A percentile compares a stretch with the other conserved stretches of the same genome.
Evolutionary conservation across 2,888 invertebrate genomes (phyloP).

Genomic region (Pyralis farinalis): DNA sequence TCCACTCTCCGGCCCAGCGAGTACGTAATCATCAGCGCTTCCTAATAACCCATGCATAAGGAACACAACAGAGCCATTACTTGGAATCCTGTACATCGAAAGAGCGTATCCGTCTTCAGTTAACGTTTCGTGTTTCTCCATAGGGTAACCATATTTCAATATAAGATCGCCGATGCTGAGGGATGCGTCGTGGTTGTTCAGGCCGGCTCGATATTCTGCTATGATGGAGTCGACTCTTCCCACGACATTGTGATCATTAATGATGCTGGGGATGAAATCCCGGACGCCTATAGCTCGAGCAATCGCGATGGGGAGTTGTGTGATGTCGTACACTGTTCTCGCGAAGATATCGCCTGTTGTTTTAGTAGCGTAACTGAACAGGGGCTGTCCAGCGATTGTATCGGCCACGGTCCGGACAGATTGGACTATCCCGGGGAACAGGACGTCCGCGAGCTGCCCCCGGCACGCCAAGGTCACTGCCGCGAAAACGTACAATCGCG

Average conservation of each 20-base stretch:
- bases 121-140: constrained; percentile 22
- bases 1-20: constrained; percentile 45
- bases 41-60: constrained; percentile 59
- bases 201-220: neutral
- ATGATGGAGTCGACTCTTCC: neutral
- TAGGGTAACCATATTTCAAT: neutral
- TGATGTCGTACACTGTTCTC: neutral
- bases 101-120: constrained; percentile 55
- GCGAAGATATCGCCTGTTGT: constrained; percentile 1
- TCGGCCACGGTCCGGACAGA: neutral
- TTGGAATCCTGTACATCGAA: constrained; percentile 46
- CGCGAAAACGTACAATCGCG: neutral
- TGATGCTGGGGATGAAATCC: neutral
- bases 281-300: constrained; percentile 1
- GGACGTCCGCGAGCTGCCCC: neutral
- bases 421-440: neutral
- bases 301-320: neutral
- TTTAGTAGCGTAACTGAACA: neutral
- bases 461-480: neutral
- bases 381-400: neutral
- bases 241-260: neutral
- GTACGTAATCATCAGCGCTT: constrained; percentile 54
- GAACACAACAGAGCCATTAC: constrained; percentile 44
- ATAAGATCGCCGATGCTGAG: neutral
- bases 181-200: neutral